phyloP scores from a whole-genome alignment of 2,113 vertebrate species.

The Phaethornis superciliosus region DNA sequence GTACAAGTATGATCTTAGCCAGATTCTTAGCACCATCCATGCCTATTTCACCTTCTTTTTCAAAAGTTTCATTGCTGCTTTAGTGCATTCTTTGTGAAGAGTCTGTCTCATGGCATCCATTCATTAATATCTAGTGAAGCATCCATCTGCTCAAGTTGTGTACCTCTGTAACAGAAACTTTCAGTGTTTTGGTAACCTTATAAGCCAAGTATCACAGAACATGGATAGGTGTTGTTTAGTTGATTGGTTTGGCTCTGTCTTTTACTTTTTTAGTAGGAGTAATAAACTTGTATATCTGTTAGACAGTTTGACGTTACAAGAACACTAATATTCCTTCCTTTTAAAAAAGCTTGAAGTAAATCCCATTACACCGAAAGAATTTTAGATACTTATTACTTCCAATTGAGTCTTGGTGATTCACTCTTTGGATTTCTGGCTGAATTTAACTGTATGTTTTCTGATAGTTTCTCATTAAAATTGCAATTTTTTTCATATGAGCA shows the following conservation, averaged over 20 bases:
- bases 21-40: not conserved
- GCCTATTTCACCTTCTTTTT: conserved; percentile 1
- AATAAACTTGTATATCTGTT: conserved; percentile 43
- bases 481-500: conserved; percentile 34
- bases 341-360: conserved; percentile 59
- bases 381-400: conserved; percentile 66
- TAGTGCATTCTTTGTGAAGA: conserved; percentile 37
- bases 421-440: conserved; percentile 67
- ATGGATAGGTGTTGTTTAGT: not conserved
- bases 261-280: not conserved
- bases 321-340: conserved; percentile 52
- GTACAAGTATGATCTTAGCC: not conserved
- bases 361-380: conserved; percentile 51
- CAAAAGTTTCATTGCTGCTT: conserved; percentile 24
- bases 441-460: conserved; percentile 69
- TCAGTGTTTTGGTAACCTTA: conserved; percentile 53
- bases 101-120: conserved; percentile 30
- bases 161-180: not conserved
- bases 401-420: conserved; percentile 67
- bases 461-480: conserved; percentile 64
- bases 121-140: conserved; percentile 23
- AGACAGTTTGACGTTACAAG: not conserved
- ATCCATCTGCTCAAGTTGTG: conserved; percentile 34
- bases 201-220: conserved; percentile 13
- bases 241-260: not conserved